These are phyloP conservation scores for Drosophila histrio DNA, from an alignment of 2,888 invertebrate genomes.

Conservation along the genomic window DNA sequence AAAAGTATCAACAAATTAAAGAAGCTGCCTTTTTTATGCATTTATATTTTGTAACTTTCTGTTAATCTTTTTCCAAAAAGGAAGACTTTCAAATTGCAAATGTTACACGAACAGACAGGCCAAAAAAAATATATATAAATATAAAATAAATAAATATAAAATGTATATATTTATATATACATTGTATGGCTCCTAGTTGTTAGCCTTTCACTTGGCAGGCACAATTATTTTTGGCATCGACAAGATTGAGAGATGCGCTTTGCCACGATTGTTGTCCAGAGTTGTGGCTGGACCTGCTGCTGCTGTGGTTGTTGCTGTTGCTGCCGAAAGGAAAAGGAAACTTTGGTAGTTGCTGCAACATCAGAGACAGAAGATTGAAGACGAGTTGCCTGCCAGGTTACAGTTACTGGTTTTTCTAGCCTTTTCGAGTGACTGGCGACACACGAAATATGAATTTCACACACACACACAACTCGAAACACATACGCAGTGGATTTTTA, in stretches of 20 bases:
- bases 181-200: slow-evolving; percentile 16
- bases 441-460: slow-evolving; percentile 62
- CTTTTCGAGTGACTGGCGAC: slow-evolving; percentile 57
- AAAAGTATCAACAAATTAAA: too few species aligned
- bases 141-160: slow-evolving; percentile 3
- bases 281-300: slow-evolving; percentile 12
- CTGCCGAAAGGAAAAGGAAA: slow-evolving; percentile 56
- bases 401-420: slow-evolving; percentile 60
- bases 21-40: not conserved
- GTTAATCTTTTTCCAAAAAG: not conserved
- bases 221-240: slow-evolving; percentile 48
- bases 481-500: slow-evolving; percentile 24
- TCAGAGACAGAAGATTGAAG: slow-evolving; percentile 21
- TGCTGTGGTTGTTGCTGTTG: not conserved
- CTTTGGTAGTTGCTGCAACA: slow-evolving; percentile 21
- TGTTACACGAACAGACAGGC: not conserved
- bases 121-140: not conserved
- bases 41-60: not conserved
- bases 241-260: slow-evolving; percentile 54
- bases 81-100: not conserved
- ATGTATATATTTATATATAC: not conserved
- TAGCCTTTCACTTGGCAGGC: slow-evolving; percentile 64
- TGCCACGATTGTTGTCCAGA: slow-evolving; percentile 29
- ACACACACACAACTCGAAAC: slow-evolving; percentile 5
- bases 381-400: slow-evolving; percentile 32